phyloP scores from a whole-genome alignment of 2,113 vertebrate species.

The Ginglymostoma cirratum region DNA sequence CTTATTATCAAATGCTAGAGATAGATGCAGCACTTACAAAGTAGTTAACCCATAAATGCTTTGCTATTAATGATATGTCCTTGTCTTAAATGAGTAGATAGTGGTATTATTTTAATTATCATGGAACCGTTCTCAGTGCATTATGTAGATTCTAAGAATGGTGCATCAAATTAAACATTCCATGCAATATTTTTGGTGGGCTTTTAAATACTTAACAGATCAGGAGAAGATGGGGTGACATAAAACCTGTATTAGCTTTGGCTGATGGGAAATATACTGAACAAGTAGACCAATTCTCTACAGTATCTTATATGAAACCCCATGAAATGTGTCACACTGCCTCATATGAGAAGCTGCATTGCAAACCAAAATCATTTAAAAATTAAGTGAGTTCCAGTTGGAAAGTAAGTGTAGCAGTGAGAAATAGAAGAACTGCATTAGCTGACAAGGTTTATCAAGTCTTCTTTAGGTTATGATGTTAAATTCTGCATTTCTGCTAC shows the following conservation, averaged over 20 bases:
- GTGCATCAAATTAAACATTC: neutral
- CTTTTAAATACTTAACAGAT: neutral
- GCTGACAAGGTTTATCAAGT: neutral
- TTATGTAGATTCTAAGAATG: neutral
- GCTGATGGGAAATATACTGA: neutral
- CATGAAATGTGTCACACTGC: constrained; percentile 9
- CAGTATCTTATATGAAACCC: neutral
- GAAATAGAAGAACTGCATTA: neutral
- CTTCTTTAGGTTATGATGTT: neutral
- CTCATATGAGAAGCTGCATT: neutral
- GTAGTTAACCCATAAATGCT: neutral
- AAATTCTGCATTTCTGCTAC: neutral
- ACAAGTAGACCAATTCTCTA: neutral
- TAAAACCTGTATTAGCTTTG: neutral
- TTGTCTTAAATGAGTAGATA: neutral
- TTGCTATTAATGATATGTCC: neutral
- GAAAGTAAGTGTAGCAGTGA: no score
- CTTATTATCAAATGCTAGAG: neutral
- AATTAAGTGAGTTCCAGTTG: neutral
- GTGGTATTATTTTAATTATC: neutral
- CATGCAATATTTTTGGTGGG: neutral
- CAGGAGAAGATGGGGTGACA: no score
- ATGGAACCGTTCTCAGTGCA: neutral
- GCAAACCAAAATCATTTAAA: neutral
- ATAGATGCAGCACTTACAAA: neutral